Conservation (phyloP, 2,113 vertebrate genomes). For the Paradoxurus hermaphroditus region DNA sequence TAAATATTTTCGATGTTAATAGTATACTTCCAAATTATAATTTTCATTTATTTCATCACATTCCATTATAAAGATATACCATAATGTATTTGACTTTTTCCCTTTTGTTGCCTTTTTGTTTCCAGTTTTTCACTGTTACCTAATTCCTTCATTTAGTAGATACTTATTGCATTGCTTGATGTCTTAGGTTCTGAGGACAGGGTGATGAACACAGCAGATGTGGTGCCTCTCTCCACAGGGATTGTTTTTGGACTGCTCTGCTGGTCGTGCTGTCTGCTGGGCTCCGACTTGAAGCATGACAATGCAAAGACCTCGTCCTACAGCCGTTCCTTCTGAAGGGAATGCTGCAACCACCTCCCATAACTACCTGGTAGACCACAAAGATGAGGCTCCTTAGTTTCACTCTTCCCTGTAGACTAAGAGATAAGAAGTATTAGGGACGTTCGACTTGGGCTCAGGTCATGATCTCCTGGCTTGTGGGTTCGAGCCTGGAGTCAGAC, state of each 20-base stretch:
- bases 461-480: too few relatives aligned
- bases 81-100: background rate
- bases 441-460: too few relatives aligned
- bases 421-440: background rate
- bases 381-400: background rate
- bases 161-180: background rate
- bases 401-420: background rate
- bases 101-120: background rate
- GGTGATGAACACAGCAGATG: background rate
- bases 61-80: background rate
- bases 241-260: background rate
- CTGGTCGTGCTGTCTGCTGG: background rate
- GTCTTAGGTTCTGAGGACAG: background rate
- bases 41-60: constrained; percentile 19
- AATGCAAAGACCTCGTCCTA: rapidly evolving
- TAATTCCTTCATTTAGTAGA: background rate
- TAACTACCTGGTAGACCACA: background rate
- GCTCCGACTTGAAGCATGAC: background rate
- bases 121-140: background rate
- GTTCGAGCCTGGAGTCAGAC: too few relatives aligned
- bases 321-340: background rate
- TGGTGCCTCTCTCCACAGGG: background rate
- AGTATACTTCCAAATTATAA: background rate
- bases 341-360: background rate
- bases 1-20: background rate